phyloP scores from a whole-genome alignment of 2,888 invertebrate genomes.

The Arenicola marina region DNA sequence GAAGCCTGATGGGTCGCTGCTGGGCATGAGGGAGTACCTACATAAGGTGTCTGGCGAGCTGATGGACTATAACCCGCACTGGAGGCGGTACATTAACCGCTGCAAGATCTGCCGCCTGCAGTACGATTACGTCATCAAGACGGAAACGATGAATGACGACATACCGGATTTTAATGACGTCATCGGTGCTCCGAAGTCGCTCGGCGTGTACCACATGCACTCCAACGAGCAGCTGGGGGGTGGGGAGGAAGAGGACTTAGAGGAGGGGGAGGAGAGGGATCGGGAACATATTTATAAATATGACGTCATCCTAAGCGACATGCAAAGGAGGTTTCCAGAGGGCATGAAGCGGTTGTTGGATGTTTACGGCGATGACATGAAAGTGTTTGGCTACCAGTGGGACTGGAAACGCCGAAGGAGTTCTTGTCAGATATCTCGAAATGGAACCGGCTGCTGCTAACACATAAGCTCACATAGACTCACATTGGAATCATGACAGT shows the following conservation, averaged over 20 bases:
- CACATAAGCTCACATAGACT: too few species aligned
- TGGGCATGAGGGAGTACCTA: not conserved
- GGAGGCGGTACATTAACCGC: constrained; percentile 1
- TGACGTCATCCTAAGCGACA: not conserved
- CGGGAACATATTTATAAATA: not conserved
- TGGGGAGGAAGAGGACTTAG: not conserved
- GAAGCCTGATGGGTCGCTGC: not conserved
- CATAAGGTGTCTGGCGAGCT: not conserved
- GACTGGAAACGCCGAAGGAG: not conserved
- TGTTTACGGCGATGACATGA: constrained; percentile 2
- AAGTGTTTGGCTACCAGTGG: constrained; percentile 4
- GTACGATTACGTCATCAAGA: not conserved
- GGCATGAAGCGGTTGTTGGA: not conserved
- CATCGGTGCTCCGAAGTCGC: not conserved
- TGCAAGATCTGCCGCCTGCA: not conserved
- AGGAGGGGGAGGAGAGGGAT: not conserved
- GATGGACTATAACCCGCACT: not conserved
- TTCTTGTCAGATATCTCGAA: not conserved
- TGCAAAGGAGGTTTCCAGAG: not conserved
- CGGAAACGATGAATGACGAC: constrained; percentile 4
- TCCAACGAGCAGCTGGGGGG: not conserved
- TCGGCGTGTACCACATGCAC: not conserved
- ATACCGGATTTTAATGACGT: not conserved
- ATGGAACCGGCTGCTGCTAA: not conserved
- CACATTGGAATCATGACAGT: too few species aligned